phyloP scores from a whole-genome alignment of 2,797 vertebrate genomes.

The Acanthis flammea region DNA sequence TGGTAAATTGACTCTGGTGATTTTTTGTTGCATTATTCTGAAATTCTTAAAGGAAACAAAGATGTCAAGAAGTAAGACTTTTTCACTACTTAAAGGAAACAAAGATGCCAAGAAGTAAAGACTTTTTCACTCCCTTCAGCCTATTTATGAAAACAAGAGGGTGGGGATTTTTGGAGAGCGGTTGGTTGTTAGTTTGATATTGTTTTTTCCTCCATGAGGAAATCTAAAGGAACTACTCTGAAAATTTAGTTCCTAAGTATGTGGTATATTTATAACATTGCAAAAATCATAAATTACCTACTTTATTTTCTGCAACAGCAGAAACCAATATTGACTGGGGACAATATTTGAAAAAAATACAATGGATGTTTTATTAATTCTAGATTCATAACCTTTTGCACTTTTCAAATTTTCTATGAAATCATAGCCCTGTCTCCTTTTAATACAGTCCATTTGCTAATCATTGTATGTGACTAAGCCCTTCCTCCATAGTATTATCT shows the following conservation, averaged over 20 bases:
- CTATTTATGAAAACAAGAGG: not conserved
- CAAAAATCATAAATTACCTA: not conserved
- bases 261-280: not conserved
- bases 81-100: not conserved
- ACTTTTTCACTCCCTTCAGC: not conserved
- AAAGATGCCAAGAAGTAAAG: not conserved
- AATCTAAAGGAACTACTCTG: not conserved
- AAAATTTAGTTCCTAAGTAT: not conserved
- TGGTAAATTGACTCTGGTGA: not conserved
- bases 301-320: not conserved
- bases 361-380: not conserved
- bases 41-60: not conserved
- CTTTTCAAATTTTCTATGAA: not conserved
- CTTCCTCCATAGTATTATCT: not conserved
- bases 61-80: not conserved
- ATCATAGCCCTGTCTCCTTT: not conserved
- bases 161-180: accelerated
- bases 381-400: not conserved
- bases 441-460: not conserved
- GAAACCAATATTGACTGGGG: not conserved
- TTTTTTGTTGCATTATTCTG: not conserved
- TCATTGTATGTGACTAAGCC: not conserved
- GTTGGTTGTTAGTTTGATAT: accelerated
- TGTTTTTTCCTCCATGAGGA: not conserved
- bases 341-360: not conserved